Evolutionary conservation across 2,797 vertebrate species (phyloP).

Genomic region (Mastacembelus armatus): DNA sequence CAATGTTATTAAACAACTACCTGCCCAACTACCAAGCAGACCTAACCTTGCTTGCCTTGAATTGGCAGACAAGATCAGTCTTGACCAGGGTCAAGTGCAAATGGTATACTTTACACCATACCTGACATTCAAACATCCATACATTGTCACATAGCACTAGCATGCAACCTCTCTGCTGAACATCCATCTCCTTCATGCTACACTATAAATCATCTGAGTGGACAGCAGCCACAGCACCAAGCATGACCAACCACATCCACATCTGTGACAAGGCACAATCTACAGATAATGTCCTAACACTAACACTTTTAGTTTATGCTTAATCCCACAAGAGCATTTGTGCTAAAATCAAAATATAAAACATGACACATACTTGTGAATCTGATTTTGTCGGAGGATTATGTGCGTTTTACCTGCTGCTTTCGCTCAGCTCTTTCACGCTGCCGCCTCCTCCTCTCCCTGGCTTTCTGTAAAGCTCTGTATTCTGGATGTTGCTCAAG

Average conservation of each 20-base stretch:
- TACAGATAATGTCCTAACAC: slow-evolving; percentile 2
- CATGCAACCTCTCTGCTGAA: no score
- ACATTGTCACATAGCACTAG: no score
- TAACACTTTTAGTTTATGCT: neutral
- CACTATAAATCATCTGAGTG: no score
- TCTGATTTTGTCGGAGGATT: neutral
- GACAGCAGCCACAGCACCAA: neutral
- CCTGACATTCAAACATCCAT: no score
- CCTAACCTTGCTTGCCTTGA: no score
- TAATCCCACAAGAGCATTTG: neutral
- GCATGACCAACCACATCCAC: slow-evolving; percentile 3
- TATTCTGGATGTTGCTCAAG: slow-evolving; percentile 79
- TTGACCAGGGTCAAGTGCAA: no score
- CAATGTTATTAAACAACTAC: no score
- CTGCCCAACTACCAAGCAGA: no score
- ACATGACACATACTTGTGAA: neutral
- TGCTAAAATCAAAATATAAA: neutral
- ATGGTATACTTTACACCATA: no score
- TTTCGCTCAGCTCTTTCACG: slow-evolving; percentile 77
- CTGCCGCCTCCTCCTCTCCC: slow-evolving; percentile 76
- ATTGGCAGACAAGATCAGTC: no score
- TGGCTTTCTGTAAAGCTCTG: slow-evolving; percentile 78
- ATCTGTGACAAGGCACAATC: no score
- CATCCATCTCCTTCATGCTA: no score
- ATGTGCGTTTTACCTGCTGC: slow-evolving; percentile 74